Percentiles rank a stretch among this genome's conserved stretches.
Evolutionary conservation across 1,140 invertebrate species (phyloP).

Genomic region (Homalodisca vitripennis): DNA sequence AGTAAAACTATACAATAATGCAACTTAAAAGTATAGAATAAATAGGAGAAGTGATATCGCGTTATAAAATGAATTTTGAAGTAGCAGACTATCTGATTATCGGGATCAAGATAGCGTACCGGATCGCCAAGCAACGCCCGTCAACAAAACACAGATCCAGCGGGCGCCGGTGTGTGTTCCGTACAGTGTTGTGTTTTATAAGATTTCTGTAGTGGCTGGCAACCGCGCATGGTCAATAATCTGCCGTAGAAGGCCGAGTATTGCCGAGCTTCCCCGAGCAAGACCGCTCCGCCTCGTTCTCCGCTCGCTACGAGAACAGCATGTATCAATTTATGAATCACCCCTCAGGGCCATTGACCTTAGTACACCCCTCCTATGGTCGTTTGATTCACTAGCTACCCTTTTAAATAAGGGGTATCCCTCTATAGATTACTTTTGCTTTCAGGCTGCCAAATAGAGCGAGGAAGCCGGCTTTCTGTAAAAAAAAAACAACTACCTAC

Average conservation of each 20-base stretch:
- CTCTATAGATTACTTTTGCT: neutral
- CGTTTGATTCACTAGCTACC: neutral
- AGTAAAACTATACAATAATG: no score
- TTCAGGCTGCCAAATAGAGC: neutral
- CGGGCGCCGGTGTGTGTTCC: no score
- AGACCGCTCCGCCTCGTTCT: neutral
- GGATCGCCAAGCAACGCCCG: no score
- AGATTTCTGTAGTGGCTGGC: neutral
- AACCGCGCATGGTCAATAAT: neutral
- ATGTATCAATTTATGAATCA: neutral
- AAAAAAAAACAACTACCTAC: no score
- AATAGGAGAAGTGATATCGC: no score
- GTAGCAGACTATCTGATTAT: no score
- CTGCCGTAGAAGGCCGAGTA: neutral
- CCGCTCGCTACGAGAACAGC: neutral
- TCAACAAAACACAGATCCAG: no score
- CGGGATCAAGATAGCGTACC: no score
- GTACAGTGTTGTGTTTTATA: neutral
- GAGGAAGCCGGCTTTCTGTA: neutral
- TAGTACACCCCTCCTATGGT: neutral
- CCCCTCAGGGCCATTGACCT: neutral
- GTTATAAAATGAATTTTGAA: no score
- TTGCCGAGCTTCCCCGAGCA: neutral
- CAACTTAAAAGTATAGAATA: no score
- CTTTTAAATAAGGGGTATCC: neutral